phyloP scores from a whole-genome alignment of 2,888 invertebrate species.

The Acronicta aceris region DNA sequence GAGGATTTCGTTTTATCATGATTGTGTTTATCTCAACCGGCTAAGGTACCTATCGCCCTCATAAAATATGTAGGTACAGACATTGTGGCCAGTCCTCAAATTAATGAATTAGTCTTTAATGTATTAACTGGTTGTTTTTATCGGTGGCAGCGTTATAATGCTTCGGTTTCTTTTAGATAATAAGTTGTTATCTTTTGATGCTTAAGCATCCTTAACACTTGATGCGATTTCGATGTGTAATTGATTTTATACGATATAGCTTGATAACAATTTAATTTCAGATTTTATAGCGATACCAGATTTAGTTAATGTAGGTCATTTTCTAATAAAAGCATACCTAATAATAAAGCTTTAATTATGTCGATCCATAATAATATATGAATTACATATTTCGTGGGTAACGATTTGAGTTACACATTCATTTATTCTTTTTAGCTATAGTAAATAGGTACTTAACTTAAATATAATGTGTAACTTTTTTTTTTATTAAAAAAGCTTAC shows the following conservation, averaged over 20 bases:
- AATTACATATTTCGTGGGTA: too few species aligned
- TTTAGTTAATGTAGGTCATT: conserved; percentile 26
- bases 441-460: too few species aligned
- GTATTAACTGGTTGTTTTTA: conserved; percentile 17
- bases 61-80: too few species aligned
- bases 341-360: too few species aligned
- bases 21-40: too few species aligned
- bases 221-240: conserved; percentile 33
- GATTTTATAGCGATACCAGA: conserved; percentile 9
- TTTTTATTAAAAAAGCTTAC: too few species aligned
- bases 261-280: conserved; percentile 15
- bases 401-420: too few species aligned
- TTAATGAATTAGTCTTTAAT: conserved; percentile 13
- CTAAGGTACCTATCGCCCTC: too few species aligned
- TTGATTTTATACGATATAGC: conserved; percentile 19
- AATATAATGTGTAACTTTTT: too few species aligned
- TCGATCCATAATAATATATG: too few species aligned
- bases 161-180: conserved; percentile 34
- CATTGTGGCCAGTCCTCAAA: neutral
- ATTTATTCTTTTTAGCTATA: too few species aligned
- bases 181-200: conserved; percentile 15
- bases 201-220: conserved; percentile 19
- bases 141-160: conserved; percentile 11
- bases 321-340: conserved; percentile 8
- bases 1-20: too few species aligned